Evolutionary conservation across 2,113 vertebrate genomes (phyloP).

Genomic region (Copsychus sechellarum): DNA sequence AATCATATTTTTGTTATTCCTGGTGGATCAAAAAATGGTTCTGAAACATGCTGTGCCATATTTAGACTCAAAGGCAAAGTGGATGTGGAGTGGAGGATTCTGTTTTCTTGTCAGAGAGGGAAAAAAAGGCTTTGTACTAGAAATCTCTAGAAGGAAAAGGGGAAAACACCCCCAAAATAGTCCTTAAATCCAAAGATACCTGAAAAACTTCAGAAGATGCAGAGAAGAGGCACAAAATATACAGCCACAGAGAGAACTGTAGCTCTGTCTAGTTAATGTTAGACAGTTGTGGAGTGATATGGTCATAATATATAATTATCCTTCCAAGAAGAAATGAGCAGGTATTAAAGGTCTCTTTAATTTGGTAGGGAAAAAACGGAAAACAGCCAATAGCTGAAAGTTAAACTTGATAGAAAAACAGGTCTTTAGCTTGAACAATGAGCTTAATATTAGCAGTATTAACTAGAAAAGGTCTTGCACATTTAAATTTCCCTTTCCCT

Average conservation of each 20-base stretch:
- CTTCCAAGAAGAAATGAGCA: background rate
- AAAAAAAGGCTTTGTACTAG: background rate
- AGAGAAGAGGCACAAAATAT: background rate
- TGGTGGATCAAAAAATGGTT: background rate
- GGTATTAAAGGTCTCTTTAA: background rate
- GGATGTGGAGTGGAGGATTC: background rate
- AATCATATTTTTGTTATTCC: slow-evolving; percentile 27
- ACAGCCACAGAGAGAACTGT: background rate
- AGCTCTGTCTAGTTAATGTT: background rate
- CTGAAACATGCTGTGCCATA: background rate
- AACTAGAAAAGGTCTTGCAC: background rate
- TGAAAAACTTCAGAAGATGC: background rate
- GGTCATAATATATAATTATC: background rate
- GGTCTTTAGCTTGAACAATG: background rate
- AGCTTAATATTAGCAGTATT: background rate
- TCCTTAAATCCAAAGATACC: background rate
- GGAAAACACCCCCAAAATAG: background rate
- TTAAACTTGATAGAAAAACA: background rate
- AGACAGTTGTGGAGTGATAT: background rate
- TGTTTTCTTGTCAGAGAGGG: background rate
- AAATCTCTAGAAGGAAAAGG: background rate
- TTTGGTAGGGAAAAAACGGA: background rate
- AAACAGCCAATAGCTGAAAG: background rate
- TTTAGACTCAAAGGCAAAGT: background rate
- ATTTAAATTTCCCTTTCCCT: background rate